Percentiles rank a stretch among this genome's conserved stretches.
Evolutionary conservation across 92 coral and sea anemone genomes (phyloP).

Genomic region (Anthopleura xanthogrammica): DNA sequence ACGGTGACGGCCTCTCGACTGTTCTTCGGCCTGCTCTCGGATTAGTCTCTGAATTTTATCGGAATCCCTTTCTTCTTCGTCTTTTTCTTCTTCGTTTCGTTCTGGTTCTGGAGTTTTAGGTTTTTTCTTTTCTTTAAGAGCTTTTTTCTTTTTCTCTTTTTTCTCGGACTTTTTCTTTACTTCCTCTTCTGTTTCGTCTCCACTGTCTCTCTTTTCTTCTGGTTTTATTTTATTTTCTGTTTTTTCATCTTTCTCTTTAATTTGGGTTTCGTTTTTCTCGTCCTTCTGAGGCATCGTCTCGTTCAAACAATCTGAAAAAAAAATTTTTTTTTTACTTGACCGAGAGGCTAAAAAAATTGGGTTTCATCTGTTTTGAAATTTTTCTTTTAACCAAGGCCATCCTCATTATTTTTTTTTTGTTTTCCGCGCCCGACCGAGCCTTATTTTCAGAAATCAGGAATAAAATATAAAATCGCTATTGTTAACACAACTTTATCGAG

Average conservation of each 20-base stretch:
- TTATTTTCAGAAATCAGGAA: too few relatives aligned
- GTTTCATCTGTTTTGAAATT: too few relatives aligned
- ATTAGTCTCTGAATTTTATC: constrained; percentile 68
- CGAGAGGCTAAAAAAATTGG: background rate
- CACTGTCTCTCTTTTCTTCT: constrained; percentile 10
- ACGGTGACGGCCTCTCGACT: constrained; percentile 33
- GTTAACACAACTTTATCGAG: too few relatives aligned
- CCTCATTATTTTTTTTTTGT: too few relatives aligned
- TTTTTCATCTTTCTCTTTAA: constrained; percentile 13
- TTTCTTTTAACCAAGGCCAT: too few relatives aligned
- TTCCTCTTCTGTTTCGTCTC: constrained; percentile 4
- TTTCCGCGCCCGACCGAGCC: too few relatives aligned
- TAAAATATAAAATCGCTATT: too few relatives aligned
- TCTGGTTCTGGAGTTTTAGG: background rate
- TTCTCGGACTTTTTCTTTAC: constrained; percentile 2
- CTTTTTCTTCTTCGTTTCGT: background rate
- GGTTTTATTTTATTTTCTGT: constrained; percentile 3
- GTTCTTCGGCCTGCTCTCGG: constrained; percentile 69
- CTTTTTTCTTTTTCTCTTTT: constrained; percentile 24
- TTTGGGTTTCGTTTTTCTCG: constrained; percentile 18
- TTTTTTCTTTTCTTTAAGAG: background rate
- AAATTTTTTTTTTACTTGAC: background rate
- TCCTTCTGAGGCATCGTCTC: constrained; percentile 33
- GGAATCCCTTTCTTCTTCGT: constrained; percentile 33
- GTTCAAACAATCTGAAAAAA: constrained; percentile 52